Conservation (phyloP, 2,888 invertebrate genomes). For the Aphrophora alni region DNA sequence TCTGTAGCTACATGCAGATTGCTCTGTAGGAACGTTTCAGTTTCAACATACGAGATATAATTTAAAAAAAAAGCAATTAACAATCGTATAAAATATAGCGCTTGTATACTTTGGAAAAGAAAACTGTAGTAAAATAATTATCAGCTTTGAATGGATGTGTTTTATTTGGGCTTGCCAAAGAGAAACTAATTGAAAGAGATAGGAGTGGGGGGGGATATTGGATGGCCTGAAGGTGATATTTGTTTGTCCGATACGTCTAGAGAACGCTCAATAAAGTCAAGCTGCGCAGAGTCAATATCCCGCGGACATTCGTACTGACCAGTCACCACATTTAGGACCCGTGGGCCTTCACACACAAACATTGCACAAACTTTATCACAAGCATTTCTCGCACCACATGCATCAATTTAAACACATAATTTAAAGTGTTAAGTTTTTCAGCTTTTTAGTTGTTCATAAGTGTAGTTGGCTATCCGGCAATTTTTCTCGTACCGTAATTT, state of each 20-base stretch:
- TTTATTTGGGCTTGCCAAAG: background rate
- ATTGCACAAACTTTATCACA: background rate
- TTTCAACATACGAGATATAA: no score
- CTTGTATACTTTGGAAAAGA: background rate
- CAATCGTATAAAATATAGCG: background rate
- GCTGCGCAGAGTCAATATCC: background rate
- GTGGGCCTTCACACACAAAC: no score
- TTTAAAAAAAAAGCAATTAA: background rate
- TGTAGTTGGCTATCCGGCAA: no score
- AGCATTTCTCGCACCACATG: no score
- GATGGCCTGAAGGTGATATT: conserved; percentile 2
- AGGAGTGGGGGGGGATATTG: background rate
- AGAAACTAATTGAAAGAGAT: conserved; percentile 7
- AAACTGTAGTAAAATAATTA: conserved; percentile 1
- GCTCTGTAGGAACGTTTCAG: no score
- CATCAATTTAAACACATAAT: no score
- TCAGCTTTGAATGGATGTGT: background rate
- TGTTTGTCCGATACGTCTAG: background rate
- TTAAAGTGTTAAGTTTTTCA: no score
- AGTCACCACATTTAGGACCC: no score
- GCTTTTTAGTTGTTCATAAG: no score
- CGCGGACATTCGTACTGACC: background rate
- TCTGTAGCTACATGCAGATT: no score
- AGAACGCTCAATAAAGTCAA: background rate
- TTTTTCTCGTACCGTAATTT: no score